Evolutionary conservation across 2,113 vertebrate species (phyloP), one percentile per base, ranked within the genome.

Genomic region (Microtus oregoni): DNA sequence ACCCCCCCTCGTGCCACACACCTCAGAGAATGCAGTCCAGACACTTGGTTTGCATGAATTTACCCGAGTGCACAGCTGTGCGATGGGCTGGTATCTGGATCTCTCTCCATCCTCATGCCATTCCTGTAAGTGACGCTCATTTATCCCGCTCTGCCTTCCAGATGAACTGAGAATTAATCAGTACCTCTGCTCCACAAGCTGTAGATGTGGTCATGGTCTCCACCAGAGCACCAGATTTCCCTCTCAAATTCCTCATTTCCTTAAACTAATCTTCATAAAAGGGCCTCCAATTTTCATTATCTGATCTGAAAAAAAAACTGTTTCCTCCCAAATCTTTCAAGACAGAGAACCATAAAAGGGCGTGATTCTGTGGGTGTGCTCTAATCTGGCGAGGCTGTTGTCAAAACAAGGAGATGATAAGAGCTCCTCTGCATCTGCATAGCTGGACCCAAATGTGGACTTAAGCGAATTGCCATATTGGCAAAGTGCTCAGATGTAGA

Each of bases 181-280:
- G 22, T 50, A 73, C 58, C 2, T 89, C 68, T 92, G 13, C 41
- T 63, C 88, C 89, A 91, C 86, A 83, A 52, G 20, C 55, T 85
- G 58, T 89, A 28, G 61, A 30, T 79, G 3, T 63, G 28, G 44
- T 28, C 55, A 72, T 28, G 13, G 10, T 14, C 28, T 47, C 61
- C 41, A n/a, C 28, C 26, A 95, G 32, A 90, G 30, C 6, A 15
- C 17, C 14, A 83, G 11, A 83, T 78, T 81, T 72, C n/a, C 78
- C 35, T 90, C 32, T 61, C 86, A 82, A 95, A 52, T 44, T 38
- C 14, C 65, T 95, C n/a, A 94, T 91, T 95, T 95, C 92, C n/a
- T 93, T 92, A 67, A 83, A 75, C 9, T 86, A 92, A 75, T 93
- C 73, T 96, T 92, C 92, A 89, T 89, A 86, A 92, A 95, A 93